Percentiles rank a stretch among this genome's conserved stretches.
Evolutionary conservation across 2,113 vertebrate species (phyloP).

Genomic region (Dipodomys spectabilis): DNA sequence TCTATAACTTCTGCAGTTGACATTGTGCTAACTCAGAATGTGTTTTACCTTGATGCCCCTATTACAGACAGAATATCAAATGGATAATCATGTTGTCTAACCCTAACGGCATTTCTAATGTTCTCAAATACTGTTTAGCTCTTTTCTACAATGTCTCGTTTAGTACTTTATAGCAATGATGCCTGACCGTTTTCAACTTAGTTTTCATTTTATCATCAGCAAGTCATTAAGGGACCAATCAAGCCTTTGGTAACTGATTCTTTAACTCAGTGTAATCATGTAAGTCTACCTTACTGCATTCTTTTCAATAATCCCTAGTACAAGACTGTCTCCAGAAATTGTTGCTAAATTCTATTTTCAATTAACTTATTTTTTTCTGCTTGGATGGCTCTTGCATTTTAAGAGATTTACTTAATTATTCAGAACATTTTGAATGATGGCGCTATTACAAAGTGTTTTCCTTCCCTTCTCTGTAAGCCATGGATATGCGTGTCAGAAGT

Average conservation of each 20-base stretch:
- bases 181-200: neutral
- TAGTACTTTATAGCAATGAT: neutral
- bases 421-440: conserved; percentile 21
- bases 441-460: neutral
- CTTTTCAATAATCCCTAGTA: conserved; percentile 8
- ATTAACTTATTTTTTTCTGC: neutral
- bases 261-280: neutral
- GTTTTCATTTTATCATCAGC: conserved; percentile 9
- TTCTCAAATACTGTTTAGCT: neutral
- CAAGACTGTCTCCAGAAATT: neutral
- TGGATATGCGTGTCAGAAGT: neutral
- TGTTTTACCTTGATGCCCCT: neutral
- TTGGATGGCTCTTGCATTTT: neutral
- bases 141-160: neutral
- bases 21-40: neutral
- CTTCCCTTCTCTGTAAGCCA: neutral
- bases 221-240: neutral
- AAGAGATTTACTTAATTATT: conserved; percentile 19
- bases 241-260: neutral
- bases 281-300: neutral
- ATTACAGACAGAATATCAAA: neutral
- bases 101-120: neutral
- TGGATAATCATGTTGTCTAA: neutral
- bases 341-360: neutral
- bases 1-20: conserved; percentile 22